phyloP scores from a whole-genome alignment of 2,888 invertebrate genomes.

The Schizotus pectinicornis region DNA sequence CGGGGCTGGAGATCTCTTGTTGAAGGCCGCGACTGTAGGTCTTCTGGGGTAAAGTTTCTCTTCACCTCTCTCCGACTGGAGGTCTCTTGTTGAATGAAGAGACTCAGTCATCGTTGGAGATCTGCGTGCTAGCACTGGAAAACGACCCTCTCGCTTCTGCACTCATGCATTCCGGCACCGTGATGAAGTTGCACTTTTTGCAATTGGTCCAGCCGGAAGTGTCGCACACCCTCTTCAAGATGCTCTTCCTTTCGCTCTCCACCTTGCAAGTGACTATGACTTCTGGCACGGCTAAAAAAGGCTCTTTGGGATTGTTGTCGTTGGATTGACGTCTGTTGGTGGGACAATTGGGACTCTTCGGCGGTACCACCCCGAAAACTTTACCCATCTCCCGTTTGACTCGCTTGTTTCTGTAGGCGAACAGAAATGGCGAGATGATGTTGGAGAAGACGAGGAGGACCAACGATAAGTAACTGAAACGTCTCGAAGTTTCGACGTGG shows the following conservation, averaged over 20 bases:
- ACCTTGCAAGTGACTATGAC: slow-evolving; percentile 52
- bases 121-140: slow-evolving; percentile 57
- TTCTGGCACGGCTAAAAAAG: slow-evolving; percentile 46
- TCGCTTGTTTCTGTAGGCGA: slow-evolving; percentile 76
- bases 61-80: no score
- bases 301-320: slow-evolving; percentile 24
- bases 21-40: no score
- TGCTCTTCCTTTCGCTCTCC: slow-evolving; percentile 52
- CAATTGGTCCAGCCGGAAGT: slow-evolving; percentile 49
- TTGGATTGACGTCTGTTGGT: background rate
- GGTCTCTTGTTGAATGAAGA: no score
- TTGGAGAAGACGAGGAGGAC: slow-evolving; percentile 68
- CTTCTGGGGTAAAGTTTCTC: no score
- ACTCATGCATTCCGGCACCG: slow-evolving; percentile 54
- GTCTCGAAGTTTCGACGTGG: slow-evolving; percentile 51
- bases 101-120: slow-evolving; percentile 54
- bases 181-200: slow-evolving; percentile 55
- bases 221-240: slow-evolving; percentile 54
- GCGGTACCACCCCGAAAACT: slow-evolving; percentile 53
- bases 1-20: no score
- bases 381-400: slow-evolving; percentile 65
- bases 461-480: slow-evolving; percentile 63
- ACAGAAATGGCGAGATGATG: slow-evolving; percentile 75
- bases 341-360: slow-evolving; percentile 1
- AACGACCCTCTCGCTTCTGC: slow-evolving; percentile 56